These are phyloP conservation scores for Resseliella maxima DNA, from an alignment of 2,888 invertebrate genomes.

Conservation along the genomic window DNA sequence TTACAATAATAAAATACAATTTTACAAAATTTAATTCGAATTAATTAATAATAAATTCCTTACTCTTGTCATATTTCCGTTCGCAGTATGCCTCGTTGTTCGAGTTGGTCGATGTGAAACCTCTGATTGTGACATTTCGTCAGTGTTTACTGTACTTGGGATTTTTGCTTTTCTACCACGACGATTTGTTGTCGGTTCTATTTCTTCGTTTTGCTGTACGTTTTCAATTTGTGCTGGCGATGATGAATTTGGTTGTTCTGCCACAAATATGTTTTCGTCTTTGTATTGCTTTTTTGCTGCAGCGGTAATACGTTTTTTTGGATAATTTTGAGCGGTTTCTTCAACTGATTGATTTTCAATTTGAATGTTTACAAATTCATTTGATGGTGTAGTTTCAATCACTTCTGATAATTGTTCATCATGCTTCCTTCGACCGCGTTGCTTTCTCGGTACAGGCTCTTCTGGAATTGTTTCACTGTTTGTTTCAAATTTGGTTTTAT, in stretches of 20 bases:
- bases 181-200: background rate
- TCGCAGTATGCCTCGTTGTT: background rate
- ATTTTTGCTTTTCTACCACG: conserved; percentile 1
- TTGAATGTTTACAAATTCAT: background rate
- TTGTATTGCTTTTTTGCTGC: conserved; percentile 46
- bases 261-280: background rate
- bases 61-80: conserved; percentile 37
- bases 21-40: background rate
- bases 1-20: background rate
- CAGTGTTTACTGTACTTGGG: background rate
- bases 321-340: background rate
- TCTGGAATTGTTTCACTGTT: background rate
- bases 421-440: conserved; percentile 14
- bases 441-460: background rate
- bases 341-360: background rate
- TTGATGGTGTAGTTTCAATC: background rate
- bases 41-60: no score
- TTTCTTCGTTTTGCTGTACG: background rate
- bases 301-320: conserved; percentile 54
- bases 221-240: background rate
- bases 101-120: conserved; percentile 10
- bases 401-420: background rate
- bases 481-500: conserved; percentile 31
- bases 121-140: conserved; percentile 51
- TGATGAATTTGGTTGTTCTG: background rate